These are phyloP conservation scores for Sceloporus undulatus DNA, from an alignment of 2,113 vertebrate species.

Conservation along the genomic window DNA sequence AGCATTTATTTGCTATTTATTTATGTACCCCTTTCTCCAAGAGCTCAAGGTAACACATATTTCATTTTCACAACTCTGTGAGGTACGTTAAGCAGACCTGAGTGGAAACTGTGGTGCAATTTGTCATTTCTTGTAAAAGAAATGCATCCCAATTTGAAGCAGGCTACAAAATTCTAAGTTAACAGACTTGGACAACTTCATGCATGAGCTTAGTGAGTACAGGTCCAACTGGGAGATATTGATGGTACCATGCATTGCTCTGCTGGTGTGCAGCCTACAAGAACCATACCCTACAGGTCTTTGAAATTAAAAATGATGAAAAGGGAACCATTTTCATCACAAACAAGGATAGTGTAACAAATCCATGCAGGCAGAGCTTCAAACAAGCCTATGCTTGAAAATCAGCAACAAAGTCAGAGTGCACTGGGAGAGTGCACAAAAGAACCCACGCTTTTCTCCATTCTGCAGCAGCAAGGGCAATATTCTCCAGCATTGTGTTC, in stretches of 20 bases:
- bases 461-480: conserved; percentile 55
- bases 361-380: conserved; percentile 58
- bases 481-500: conserved; percentile 21
- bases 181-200: conserved; percentile 48
- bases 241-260: conserved; percentile 19
- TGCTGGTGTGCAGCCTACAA: conserved; percentile 46
- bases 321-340: conserved; percentile 58
- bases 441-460: conserved; percentile 34
- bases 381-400: conserved; percentile 58
- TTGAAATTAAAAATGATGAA: conserved; percentile 73
- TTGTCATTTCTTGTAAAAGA: neutral
- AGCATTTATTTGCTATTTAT: too few relatives aligned
- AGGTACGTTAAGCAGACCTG: neutral
- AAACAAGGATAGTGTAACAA: conserved; percentile 52
- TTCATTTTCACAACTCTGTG: neutral
- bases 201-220: conserved; percentile 9
- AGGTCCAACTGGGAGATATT: neutral
- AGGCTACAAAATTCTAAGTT: conserved; percentile 11
- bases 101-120: neutral
- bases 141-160: conserved; percentile 33
- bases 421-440: conserved; percentile 31
- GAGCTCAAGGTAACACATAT: neutral
- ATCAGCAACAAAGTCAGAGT: conserved; percentile 59
- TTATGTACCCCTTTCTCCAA: too few relatives aligned
- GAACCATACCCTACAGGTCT: conserved; percentile 47